Conservation (phyloP, 2,888 invertebrate species). For the Cryptus viduatorius region DNA sequence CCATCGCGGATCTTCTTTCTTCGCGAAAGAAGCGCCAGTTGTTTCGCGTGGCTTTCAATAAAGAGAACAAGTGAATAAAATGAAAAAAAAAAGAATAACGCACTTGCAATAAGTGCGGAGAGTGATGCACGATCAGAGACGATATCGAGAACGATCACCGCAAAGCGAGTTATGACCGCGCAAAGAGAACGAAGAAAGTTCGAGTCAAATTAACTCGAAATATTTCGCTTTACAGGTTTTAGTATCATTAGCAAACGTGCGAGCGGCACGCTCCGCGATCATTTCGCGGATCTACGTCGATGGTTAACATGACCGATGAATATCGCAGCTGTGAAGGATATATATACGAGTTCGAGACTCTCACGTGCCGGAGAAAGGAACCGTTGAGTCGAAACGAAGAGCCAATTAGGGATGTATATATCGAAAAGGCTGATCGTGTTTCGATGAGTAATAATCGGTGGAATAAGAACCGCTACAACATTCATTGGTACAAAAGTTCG, state of each 20-base stretch:
- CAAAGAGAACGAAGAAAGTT: slow-evolving; percentile 8
- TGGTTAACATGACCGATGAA: slow-evolving; percentile 25
- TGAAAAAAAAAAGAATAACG: background rate
- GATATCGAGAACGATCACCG: slow-evolving; percentile 2
- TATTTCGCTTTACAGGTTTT: slow-evolving; percentile 27
- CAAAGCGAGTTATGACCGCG: background rate
- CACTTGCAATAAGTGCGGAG: background rate
- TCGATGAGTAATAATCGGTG: slow-evolving; percentile 25
- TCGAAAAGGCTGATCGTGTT: slow-evolving; percentile 5
- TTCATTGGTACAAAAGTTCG: background rate
- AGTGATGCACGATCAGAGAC: slow-evolving; percentile 2
- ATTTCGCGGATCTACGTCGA: background rate
- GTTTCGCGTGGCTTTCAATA: slow-evolving; percentile 36
- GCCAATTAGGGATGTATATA: slow-evolving; percentile 33
- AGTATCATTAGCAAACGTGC: slow-evolving; percentile 20
- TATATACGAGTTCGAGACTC: background rate
- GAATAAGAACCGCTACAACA: background rate
- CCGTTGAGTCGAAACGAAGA: slow-evolving; percentile 12
- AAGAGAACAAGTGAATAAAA: slow-evolving; percentile 2
- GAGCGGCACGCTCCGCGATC: background rate
- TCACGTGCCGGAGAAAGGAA: slow-evolving; percentile 29
- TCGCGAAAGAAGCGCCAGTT: slow-evolving; percentile 55
- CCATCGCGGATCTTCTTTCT: slow-evolving; percentile 44
- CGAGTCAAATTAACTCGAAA: slow-evolving; percentile 24
- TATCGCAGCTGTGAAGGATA: slow-evolving; percentile 40